These are phyloP conservation scores for Ecdyonurus torrentis DNA, from an alignment of 2,888 invertebrate genomes.

Conservation along the genomic window DNA sequence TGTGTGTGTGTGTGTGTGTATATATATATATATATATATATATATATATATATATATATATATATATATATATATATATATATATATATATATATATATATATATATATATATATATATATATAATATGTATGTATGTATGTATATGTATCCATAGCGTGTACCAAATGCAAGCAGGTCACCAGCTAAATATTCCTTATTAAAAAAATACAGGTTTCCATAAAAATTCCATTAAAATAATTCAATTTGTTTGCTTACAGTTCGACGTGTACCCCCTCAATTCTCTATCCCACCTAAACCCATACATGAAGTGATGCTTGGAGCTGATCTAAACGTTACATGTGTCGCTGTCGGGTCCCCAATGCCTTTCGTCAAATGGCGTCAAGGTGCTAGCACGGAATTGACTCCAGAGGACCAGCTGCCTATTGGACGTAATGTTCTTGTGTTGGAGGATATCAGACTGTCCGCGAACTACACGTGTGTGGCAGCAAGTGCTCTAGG, in stretches of 20 bases:
- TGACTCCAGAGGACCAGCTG: conserved; percentile 77
- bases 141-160: background rate
- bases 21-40: too few species aligned
- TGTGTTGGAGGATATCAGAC: conserved; percentile 66
- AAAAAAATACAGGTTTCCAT: background rate
- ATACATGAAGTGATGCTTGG: conserved; percentile 83
- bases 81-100: too few species aligned
- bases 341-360: conserved; percentile 94
- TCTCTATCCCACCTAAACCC: conserved; percentile 78
- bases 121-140: too few species aligned
- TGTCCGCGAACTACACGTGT: conserved; percentile 94
- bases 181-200: background rate
- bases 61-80: too few species aligned
- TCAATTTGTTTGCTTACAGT: too few species aligned
- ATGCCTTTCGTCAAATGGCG: conserved; percentile 96
- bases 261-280: conserved; percentile 86
- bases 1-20: too few species aligned
- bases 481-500: conserved; percentile 89
- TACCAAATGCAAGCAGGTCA: background rate
- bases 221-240: background rate
- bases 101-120: too few species aligned
- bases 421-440: conserved; percentile 76
- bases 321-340: conserved; percentile 79
- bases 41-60: too few species aligned
- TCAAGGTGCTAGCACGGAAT: conserved; percentile 56